These are phyloP conservation scores for Oriolus oriolus DNA, from an alignment of 2,113 vertebrate genomes.

Conservation along the genomic window DNA sequence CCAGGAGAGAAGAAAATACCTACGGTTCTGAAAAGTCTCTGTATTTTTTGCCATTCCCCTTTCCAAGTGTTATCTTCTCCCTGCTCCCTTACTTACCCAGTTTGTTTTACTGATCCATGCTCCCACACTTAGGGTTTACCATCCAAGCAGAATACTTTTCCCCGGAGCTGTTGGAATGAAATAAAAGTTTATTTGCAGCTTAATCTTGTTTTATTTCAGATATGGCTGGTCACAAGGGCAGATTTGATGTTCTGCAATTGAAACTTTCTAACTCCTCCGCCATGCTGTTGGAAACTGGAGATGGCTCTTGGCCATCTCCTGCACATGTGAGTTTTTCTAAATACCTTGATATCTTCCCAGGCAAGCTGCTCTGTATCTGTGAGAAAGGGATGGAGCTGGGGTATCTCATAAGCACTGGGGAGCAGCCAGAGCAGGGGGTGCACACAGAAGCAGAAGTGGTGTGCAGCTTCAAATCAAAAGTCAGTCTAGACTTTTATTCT, in stretches of 20 bases:
- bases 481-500: not conserved
- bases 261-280: not conserved
- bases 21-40: not conserved
- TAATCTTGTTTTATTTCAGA: not conserved
- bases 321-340: not conserved
- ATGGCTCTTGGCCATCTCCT: not conserved
- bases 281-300: not conserved
- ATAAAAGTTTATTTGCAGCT: not conserved
- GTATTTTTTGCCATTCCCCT: not conserved
- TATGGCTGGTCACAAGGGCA: not conserved
- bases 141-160: not conserved
- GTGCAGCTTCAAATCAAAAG: not conserved
- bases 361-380: not conserved
- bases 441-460: not conserved
- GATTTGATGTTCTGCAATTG: not conserved
- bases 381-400: not conserved
- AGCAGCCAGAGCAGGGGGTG: not conserved
- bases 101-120: not conserved
- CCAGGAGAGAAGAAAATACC: not conserved
- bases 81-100: not conserved
- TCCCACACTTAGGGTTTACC: not conserved
- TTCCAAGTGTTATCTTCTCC: not conserved
- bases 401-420: not conserved
- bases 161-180: not conserved
- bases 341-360: not conserved